Percentiles rank a stretch among this genome's conserved stretches.
These are phyloP conservation scores for Dinocampus coccinellae DNA, from an alignment of 2,888 invertebrate species.

Conservation along the genomic window DNA sequence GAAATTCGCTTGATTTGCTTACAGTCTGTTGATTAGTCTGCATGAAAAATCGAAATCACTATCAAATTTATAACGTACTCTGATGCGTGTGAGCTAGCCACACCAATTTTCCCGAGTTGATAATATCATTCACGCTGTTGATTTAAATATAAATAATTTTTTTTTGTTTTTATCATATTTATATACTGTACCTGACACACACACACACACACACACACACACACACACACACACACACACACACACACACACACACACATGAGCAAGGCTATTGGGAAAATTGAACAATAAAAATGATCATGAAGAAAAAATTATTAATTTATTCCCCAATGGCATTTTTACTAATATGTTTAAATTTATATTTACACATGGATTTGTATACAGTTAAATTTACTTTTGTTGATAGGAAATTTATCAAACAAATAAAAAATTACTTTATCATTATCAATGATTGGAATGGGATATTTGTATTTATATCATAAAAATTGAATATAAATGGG, in stretches of 20 bases:
- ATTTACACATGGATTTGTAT: too few species aligned
- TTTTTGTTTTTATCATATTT: too few species aligned
- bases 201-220: not conserved
- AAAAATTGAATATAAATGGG: not conserved
- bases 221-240: too few species aligned
- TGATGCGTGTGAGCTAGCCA: conserved; percentile 6
- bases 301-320: not conserved
- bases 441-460: not conserved
- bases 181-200: too few species aligned
- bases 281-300: too few species aligned
- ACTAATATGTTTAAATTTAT: conserved; percentile 1
- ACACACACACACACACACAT: too few species aligned
- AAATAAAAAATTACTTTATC: too few species aligned
- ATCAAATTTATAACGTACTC: conserved; percentile 9
- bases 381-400: too few species aligned
- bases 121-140: not conserved
- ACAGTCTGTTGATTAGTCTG: conserved; percentile 32
- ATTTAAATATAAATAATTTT: too few species aligned
- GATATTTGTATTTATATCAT: not conserved
- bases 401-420: too few species aligned
- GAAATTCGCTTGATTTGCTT: conserved; percentile 26
- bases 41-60: not conserved
- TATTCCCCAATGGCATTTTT: not conserved
- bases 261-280: not conserved
- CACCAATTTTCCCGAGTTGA: conserved; percentile 2